Evolutionary conservation across 2,113 vertebrate species (phyloP).

Genomic region (Poeciliopsis retropinna): DNA sequence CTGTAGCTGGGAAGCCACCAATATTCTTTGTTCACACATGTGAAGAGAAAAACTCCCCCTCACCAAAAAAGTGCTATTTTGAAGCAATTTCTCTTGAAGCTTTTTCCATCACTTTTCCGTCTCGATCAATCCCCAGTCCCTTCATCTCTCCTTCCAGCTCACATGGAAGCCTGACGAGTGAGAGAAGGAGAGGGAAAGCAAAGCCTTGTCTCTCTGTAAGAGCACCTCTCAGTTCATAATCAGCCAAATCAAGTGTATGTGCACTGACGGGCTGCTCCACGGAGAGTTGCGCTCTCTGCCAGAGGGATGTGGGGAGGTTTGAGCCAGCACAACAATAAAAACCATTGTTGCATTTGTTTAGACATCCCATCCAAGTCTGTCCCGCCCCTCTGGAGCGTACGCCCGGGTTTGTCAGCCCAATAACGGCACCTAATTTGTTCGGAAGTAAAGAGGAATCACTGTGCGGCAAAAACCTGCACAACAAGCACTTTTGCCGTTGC

Average conservation of each 20-base stretch:
- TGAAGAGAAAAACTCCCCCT: slow-evolving; percentile 29
- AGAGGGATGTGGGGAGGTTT: slow-evolving; percentile 47
- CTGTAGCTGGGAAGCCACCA: slow-evolving; percentile 54
- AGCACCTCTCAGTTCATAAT: slow-evolving; percentile 49
- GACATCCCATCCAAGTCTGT: slow-evolving; percentile 49
- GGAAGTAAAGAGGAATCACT: slow-evolving; percentile 51
- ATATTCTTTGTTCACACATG: slow-evolving; percentile 70
- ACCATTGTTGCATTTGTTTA: slow-evolving; percentile 71
- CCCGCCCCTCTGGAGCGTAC: slow-evolving; percentile 39
- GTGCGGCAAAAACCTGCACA: slow-evolving; percentile 35
- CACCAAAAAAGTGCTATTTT: slow-evolving; percentile 59
- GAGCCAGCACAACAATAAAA: slow-evolving; percentile 71
- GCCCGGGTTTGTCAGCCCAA: slow-evolving; percentile 44
- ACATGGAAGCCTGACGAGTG: slow-evolving; percentile 32
- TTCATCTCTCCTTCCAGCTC: slow-evolving; percentile 43
- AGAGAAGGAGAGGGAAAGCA: slow-evolving; percentile 34
- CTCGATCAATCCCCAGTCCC: slow-evolving; percentile 38
- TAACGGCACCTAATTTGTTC: slow-evolving; percentile 65
- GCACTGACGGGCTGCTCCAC: slow-evolving; percentile 60
- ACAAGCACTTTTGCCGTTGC: slow-evolving; percentile 8
- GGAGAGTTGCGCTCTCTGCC: slow-evolving; percentile 47
- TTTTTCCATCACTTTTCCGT: slow-evolving; percentile 57
- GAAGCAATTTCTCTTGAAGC: slow-evolving; percentile 30
- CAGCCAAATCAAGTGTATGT: slow-evolving; percentile 62
- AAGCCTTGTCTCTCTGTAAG: slow-evolving; percentile 52